These are phyloP conservation scores for Acrocephalus scirpaceus DNA, from an alignment of 2,797 vertebrate species.

Conservation along the genomic window DNA sequence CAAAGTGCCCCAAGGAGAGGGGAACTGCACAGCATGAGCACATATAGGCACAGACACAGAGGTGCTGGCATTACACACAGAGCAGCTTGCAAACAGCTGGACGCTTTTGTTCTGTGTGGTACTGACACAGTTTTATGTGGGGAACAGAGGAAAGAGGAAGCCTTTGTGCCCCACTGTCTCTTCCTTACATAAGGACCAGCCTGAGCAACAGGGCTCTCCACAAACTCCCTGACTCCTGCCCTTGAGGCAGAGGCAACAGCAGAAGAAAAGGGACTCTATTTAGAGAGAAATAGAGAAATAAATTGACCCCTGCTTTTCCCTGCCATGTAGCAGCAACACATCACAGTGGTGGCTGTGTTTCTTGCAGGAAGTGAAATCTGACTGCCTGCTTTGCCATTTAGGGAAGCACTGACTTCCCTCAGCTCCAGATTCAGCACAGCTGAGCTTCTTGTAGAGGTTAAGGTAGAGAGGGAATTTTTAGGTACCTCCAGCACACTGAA, in stretches of 20 bases:
- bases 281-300: neutral
- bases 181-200: neutral
- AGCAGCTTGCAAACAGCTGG: neutral
- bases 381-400: neutral
- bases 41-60: neutral
- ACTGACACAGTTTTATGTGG: fast-evolving
- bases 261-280: neutral
- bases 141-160: neutral
- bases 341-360: neutral
- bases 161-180: neutral
- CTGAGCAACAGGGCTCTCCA: neutral
- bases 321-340: neutral
- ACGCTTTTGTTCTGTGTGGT: neutral
- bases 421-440: neutral
- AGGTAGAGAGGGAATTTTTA: neutral
- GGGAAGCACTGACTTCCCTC: neutral
- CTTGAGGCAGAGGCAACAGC: neutral
- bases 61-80: neutral
- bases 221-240: neutral
- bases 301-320: neutral
- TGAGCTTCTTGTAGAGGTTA: neutral
- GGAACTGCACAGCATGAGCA: neutral
- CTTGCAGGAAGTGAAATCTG: neutral
- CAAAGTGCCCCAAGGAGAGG: neutral
- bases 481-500: neutral